Conservation (phyloP, 2,797 vertebrate genomes). For the Gephyroberyx darwinii region DNA sequence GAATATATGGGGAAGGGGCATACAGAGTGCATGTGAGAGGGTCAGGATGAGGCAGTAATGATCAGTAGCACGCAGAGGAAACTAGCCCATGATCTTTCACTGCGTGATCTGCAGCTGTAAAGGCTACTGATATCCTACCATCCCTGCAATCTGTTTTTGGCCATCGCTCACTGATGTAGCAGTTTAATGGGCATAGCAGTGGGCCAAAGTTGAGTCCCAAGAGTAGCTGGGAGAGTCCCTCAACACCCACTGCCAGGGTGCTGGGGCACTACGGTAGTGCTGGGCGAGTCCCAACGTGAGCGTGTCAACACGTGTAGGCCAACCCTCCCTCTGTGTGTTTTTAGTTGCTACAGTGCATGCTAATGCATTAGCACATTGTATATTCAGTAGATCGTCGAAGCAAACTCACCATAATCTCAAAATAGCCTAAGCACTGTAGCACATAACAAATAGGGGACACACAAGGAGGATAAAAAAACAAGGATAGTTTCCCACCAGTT, state of each 20-base stretch:
- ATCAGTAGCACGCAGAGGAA: slow-evolving; percentile 23
- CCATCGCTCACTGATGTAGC: slow-evolving; percentile 7
- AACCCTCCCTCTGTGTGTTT: too few relatives aligned
- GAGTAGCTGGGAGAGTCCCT: slow-evolving; percentile 3
- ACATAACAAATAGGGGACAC: not conserved
- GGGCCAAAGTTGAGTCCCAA: slow-evolving; percentile 7
- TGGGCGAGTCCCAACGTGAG: slow-evolving; percentile 16
- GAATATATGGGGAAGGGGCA: slow-evolving; percentile 61
- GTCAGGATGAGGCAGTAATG: slow-evolving; percentile 31
- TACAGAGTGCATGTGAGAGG: slow-evolving; percentile 40
- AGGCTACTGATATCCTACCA: not conserved
- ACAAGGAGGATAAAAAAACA: not conserved
- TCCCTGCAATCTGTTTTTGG: not conserved
- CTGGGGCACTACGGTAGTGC: slow-evolving; percentile 32
- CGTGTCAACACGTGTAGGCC: slow-evolving; percentile 23
- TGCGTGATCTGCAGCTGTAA: slow-evolving; percentile 43
- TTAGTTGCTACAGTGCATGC: not conserved
- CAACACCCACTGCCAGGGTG: not conserved
- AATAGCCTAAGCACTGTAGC: not conserved
- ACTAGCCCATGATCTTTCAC: slow-evolving; percentile 21
- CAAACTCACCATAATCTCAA: not conserved
- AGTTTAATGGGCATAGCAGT: slow-evolving; percentile 5
- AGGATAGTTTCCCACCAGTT: not conserved
- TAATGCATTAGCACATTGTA: not conserved
- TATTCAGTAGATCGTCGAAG: not conserved